Evolutionary conservation across 1,140 invertebrate genomes (phyloP).

Genomic region (Cyphomyrmex costatus): DNA sequence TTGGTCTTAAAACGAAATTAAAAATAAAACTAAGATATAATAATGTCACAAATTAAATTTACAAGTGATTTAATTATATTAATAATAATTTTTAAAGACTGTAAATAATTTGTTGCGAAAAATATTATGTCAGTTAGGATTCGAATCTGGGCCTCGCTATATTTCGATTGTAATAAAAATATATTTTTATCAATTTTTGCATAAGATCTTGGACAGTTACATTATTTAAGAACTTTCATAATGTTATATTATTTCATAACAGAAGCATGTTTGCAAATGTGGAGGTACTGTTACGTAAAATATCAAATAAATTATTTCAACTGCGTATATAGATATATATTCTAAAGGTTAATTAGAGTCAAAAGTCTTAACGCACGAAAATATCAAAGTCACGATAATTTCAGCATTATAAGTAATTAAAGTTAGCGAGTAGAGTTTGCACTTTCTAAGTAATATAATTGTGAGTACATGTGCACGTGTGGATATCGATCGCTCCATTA

Average conservation of each 20-base stretch:
- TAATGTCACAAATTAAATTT: no score
- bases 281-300: not conserved
- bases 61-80: no score
- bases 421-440: not conserved
- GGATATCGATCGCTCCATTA: not conserved
- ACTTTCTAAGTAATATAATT: not conserved
- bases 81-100: no score
- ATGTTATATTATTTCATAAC: not conserved
- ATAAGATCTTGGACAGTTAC: not conserved
- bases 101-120: no score
- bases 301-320: not conserved
- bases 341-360: not conserved
- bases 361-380: not conserved
- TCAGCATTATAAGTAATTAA: conserved; percentile 1
- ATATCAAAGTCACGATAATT: conserved; percentile 12
- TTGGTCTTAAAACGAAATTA: no score
- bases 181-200: not conserved
- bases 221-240: not conserved
- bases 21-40: no score
- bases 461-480: not conserved
- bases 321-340: not conserved
- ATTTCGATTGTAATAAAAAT: not conserved
- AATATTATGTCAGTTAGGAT: no score
- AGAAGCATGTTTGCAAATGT: not conserved
- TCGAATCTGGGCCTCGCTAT: no score